phyloP scores from a whole-genome alignment of 2,888 invertebrate species.

The Reticulitermes lucifugus region DNA sequence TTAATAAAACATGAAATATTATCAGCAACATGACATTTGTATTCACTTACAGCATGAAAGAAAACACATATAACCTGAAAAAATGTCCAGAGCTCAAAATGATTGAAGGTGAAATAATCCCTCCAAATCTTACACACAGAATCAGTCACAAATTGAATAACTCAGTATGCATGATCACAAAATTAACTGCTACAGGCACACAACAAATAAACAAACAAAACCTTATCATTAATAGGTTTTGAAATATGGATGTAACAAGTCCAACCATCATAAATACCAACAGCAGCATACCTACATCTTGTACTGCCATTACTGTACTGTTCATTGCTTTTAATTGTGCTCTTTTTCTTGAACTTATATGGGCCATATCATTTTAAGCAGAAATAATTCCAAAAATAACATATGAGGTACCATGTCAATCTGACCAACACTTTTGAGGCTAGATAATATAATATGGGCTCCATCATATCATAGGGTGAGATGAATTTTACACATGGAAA shows the following conservation, averaged over 20 bases:
- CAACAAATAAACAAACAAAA: background rate
- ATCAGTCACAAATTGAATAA: background rate
- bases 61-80: background rate
- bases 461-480: too few species aligned
- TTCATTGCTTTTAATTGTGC: too few species aligned
- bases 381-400: too few species aligned
- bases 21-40: conserved; percentile 6
- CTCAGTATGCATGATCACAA: background rate
- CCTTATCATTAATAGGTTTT: background rate
- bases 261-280: conserved; percentile 15
- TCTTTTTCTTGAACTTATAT: too few species aligned
- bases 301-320: background rate
- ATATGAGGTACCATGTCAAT: too few species aligned
- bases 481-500: too few species aligned
- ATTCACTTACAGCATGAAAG: conserved; percentile 26
- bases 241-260: background rate
- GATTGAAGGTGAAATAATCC: background rate
- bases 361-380: too few species aligned
- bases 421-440: too few species aligned
- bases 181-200: conserved; percentile 4
- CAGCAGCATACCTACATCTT: background rate
- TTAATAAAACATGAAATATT: background rate
- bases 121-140: background rate
- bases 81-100: conserved; percentile 5
- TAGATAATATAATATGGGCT: too few species aligned